Base-by-base conservation (phyloP, 2,888 invertebrate species). In the Drosophila merina region DNA sequence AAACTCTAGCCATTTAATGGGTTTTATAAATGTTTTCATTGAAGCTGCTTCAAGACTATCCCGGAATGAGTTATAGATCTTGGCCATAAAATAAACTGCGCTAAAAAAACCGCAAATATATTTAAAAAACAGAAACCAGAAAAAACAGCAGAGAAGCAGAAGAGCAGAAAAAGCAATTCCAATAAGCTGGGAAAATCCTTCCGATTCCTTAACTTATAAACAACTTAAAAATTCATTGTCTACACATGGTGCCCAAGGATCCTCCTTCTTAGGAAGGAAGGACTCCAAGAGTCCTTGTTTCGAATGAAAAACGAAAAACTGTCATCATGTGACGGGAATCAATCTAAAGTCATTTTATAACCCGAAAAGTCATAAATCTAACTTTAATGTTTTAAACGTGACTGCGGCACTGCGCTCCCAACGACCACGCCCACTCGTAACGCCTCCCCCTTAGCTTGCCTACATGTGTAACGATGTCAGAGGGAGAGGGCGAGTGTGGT, bases 351-450 rank as follows among this genome's bases (percentile, higher is more conserved):
- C 88, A 86, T 90, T 89, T 86, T 89, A 86, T 90, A 90, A 89
- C 89, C 89, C 90, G 82, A 88, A 89, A 86, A 89, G 88, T 89
- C 89, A 89, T 90, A 90, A 90, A 89, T 89, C 89, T 89, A 90
- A 89, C 89, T 90, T 86, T 90, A 88, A 90, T 89, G 88, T 83
- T 76, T 74, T 75, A 81, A 84, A 90, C 89, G 89, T 89, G 90
- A 90, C 89, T 88, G 90, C 85, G 89, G 82, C 89, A 88, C 28
- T 63, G 54, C 52, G 52, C 51, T 63, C 50, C 63, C 62, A 64
- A 14, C 33, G 57, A 45, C 30, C 49, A 60, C 55, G 62, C 55
- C 59, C 45, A n/a, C 55, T 3, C 38, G 20, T 20, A 40, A 3
- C 12, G 10, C 31, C 36, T 25, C 51, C 50, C n/a, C 58, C 8